These are phyloP conservation scores for Danionella cerebrum DNA, from an alignment of 2,113 vertebrate genomes.

Conservation along the genomic window DNA sequence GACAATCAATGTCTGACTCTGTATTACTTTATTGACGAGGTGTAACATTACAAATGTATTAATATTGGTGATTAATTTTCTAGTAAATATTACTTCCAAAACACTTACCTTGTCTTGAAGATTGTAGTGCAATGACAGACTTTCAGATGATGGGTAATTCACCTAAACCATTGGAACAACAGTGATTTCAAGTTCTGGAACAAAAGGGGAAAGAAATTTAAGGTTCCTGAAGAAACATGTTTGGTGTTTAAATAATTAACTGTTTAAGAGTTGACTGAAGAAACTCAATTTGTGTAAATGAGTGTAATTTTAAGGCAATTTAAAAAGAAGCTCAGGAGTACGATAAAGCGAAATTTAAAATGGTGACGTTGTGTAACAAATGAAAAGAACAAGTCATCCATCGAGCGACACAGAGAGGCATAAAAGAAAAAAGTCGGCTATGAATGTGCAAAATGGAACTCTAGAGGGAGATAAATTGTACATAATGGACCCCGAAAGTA, in stretches of 20 bases:
- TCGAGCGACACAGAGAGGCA: background rate
- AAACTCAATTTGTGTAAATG: background rate
- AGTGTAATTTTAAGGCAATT: background rate
- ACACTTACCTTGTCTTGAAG: conserved; percentile 1
- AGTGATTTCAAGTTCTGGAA: conserved; percentile 34
- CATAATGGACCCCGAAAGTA: conserved; percentile 17
- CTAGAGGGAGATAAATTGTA: conserved; percentile 14
- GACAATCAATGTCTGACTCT: no score
- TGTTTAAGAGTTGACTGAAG: background rate
- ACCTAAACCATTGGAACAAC: background rate
- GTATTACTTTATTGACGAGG: no score
- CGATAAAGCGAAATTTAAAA: background rate
- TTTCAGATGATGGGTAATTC: conserved; percentile 9
- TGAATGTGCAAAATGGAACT: background rate
- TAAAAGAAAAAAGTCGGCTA: background rate
- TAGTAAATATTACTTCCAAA: no score
- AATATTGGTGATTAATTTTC: no score
- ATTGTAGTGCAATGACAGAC: background rate
- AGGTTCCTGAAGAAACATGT: no score
- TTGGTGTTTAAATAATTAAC: no score
- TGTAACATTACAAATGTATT: no score
- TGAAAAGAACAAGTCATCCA: background rate
- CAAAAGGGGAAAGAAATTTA: conserved; percentile 28
- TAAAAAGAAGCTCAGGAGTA: background rate
- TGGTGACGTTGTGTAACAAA: background rate